Percentiles rank a stretch among this genome's conserved stretches.
These are phyloP conservation scores for Clarias platycephalus DNA, from an alignment of 2,797 vertebrate species.

Conservation along the genomic window DNA sequence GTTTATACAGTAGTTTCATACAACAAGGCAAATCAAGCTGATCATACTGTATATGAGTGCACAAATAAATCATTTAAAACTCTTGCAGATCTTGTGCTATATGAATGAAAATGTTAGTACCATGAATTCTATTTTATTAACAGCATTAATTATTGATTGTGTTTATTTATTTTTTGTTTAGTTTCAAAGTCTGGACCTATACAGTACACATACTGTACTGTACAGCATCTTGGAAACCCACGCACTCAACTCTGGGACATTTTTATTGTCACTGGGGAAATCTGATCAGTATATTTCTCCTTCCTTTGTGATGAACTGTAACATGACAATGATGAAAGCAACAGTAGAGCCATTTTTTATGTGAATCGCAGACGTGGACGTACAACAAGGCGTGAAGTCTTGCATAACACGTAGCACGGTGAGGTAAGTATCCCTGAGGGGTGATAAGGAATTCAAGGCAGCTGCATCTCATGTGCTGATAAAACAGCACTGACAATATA, in stretches of 20 bases:
- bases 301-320: not conserved
- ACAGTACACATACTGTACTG: not conserved
- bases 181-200: not conserved
- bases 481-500: conserved; percentile 9
- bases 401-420: conserved; percentile 1
- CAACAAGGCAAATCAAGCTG: not conserved
- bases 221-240: not conserved
- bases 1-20: not conserved
- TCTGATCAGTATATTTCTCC: not conserved
- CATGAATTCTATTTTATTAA: not conserved
- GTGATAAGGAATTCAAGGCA: conserved; percentile 1
- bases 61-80: not conserved
- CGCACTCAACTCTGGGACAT: not conserved
- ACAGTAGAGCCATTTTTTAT: conserved; percentile 7
- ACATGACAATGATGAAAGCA: not conserved
- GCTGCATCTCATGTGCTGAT: not conserved
- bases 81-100: not conserved
- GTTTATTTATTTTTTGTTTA: not conserved
- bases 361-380: conserved; percentile 2
- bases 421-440: conserved; percentile 16
- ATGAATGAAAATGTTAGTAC: not conserved
- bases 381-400: conserved; percentile 24
- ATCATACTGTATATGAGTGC: too few species aligned
- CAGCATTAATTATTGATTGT: not conserved
- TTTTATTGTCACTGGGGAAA: not conserved